A percentile compares a stretch with the other conserved stretches of the same genome.
These are phyloP conservation scores for Vanessa tameamea DNA, from an alignment of 1,140 invertebrate genomes.

Conservation along the genomic window DNA sequence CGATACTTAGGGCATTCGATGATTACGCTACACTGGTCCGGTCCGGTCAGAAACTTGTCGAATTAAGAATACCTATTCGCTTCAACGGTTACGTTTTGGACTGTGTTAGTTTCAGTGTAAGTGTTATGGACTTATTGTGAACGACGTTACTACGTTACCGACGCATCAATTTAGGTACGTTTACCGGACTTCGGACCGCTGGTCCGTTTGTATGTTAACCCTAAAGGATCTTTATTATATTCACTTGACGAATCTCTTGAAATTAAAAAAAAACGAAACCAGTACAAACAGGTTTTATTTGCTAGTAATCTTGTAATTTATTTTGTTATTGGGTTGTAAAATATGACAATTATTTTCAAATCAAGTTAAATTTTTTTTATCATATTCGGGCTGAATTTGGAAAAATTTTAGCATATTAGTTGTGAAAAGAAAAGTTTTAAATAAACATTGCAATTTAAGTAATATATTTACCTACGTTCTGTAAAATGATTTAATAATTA, in stretches of 20 bases:
- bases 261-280: too few relatives aligned
- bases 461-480: too few relatives aligned
- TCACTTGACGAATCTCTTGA: not conserved
- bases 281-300: too few relatives aligned
- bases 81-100: constrained; percentile 50
- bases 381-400: too few relatives aligned
- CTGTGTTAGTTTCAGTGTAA: constrained; percentile 62
- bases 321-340: too few relatives aligned
- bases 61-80: constrained; percentile 66
- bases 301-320: too few relatives aligned
- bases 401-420: too few relatives aligned
- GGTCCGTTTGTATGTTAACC: not conserved
- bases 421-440: too few relatives aligned
- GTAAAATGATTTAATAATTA: too few relatives aligned
- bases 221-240: not conserved
- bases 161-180: constrained; percentile 60
- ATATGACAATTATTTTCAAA: too few relatives aligned
- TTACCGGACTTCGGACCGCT: not conserved
- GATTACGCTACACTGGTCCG: constrained; percentile 71
- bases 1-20: constrained; percentile 70
- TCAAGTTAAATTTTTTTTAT: too few relatives aligned
- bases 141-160: constrained; percentile 36
- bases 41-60: constrained; percentile 66
- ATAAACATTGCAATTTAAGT: too few relatives aligned
- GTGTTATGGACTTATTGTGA: constrained; percentile 46